Base-by-base conservation (phyloP, 1,140 invertebrate species). In the Aethina tumida region DNA sequence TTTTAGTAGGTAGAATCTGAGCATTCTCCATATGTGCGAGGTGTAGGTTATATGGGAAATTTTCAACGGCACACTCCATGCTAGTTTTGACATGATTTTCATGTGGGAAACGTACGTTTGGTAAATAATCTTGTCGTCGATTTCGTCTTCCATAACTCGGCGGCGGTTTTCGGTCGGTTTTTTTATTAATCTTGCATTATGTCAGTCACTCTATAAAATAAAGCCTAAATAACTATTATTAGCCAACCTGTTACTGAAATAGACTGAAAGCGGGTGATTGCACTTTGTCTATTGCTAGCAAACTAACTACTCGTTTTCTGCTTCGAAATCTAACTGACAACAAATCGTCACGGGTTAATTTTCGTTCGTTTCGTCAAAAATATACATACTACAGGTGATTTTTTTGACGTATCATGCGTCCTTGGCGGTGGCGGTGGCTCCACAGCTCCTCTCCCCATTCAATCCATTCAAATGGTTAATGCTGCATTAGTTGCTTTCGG, bases 71-170 rank as follows among this genome's bases (percentile, higher is more conserved):
- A 81, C 64, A 56, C 75, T 78, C 59, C 82, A 74, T 44, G 75
- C 72, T 63, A 86, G 76, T 59, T 79, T 77, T 8, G 84, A 84
- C 45, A 87, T 62, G 36, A 87, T 69, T 72, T 85, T 86, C 73
- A 85, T 78, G 58, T 86, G 79, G 35, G 83, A 80, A 43, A 83
- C 55, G 64, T 84, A 87, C 25, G 82, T 81, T 70, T 87, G 83
- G 63, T 85, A 84, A 46, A 88, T 68, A 50, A 88, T 75, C 71
- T 76, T 79, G 55, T 88, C 84, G 66, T 89, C 84, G 55, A 87
- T 66, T 70, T 86, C 82, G 74, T 89, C 84, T 74, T 89, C 84
- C 84, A 89, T 89, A 53, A 31, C 37, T 41, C 15, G 30, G 22
- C 34, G 34, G 33, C n/a, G 16, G 13, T 35, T 13, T 13, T 36